A percentile compares a stretch with the other conserved stretches of the same genome.
These are phyloP conservation scores for Wiebesia pumilae DNA, from an alignment of 1,140 invertebrate species.

Conservation along the genomic window DNA sequence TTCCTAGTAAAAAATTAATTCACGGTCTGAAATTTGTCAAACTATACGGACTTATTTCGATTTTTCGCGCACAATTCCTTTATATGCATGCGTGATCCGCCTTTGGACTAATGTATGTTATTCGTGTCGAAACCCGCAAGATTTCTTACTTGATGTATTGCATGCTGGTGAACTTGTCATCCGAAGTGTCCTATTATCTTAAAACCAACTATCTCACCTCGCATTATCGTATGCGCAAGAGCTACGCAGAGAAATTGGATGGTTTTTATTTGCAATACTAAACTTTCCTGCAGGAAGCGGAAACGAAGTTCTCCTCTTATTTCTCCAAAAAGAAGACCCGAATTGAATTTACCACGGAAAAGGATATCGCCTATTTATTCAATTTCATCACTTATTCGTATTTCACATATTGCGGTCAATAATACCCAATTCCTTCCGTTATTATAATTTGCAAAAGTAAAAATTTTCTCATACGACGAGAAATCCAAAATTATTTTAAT, in stretches of 20 bases:
- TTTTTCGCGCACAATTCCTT: no score
- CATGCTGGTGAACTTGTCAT: slow-evolving; percentile 30
- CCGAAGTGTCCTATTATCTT: slow-evolving; percentile 30
- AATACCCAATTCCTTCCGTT: slow-evolving; percentile 15
- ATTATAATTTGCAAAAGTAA: neutral
- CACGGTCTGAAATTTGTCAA: neutral
- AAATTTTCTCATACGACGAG: neutral
- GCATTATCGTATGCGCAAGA: neutral
- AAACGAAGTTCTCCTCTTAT: slow-evolving; percentile 31
- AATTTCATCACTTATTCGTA: slow-evolving; percentile 40
- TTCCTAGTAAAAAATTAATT: neutral
- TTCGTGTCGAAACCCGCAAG: neutral
- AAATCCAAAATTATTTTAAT: slow-evolving; percentile 5
- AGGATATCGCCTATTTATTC: slow-evolving; percentile 46
- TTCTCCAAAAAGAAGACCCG: slow-evolving; percentile 6
- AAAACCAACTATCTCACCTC: slow-evolving; percentile 16
- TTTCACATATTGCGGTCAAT: slow-evolving; percentile 44
- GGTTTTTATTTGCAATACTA: slow-evolving; percentile 32
- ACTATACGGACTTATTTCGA: neutral
- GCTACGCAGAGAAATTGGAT: neutral
- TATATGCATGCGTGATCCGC: neutral
- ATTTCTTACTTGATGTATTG: neutral
- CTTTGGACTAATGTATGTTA: slow-evolving; percentile 24
- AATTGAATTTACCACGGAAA: slow-evolving; percentile 36
- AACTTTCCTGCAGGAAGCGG: slow-evolving; percentile 45